Evolutionary conservation across 2,113 vertebrate species (phyloP).

Genomic region (Cyprinus carpio): DNA sequence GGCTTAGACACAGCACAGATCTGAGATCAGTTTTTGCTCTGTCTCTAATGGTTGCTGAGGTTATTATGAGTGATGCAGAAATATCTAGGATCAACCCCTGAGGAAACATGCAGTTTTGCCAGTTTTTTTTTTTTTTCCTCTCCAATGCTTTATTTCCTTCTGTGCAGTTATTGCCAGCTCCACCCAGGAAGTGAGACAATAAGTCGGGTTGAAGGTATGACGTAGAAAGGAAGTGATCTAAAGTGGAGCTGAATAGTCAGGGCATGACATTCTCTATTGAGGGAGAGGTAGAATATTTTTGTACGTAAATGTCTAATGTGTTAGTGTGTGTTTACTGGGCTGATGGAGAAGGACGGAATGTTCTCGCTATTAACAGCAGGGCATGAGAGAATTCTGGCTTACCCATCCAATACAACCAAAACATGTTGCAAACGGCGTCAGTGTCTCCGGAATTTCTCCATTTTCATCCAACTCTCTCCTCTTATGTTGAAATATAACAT

Average conservation of each 20-base stretch:
- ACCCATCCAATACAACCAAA: not conserved
- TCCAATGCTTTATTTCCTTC: conserved; percentile 42
- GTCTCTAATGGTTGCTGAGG: conserved; percentile 14
- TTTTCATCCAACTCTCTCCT: not conserved
- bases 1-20: conserved; percentile 34
- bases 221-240: conserved; percentile 41
- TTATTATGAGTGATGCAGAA: conserved; percentile 12
- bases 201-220: conserved; percentile 42
- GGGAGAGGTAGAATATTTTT: conserved; percentile 9
- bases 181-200: conserved; percentile 45
- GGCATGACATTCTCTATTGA: not conserved
- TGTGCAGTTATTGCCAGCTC: conserved; percentile 11
- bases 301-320: not conserved
- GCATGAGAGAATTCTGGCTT: conserved; percentile 34
- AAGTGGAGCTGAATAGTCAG: conserved; percentile 9
- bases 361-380: conserved; percentile 14
- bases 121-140: too few relatives aligned
- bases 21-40: conserved; percentile 16
- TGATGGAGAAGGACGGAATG: conserved; percentile 3
- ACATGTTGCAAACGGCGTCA: not conserved
- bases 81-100: not conserved
- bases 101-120: not conserved
- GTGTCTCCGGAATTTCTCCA: not conserved
- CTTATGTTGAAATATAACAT: not conserved
- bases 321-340: conserved; percentile 2